Conservation (phyloP, 2,888 invertebrate genomes). For the Athetis lepigone region DNA sequence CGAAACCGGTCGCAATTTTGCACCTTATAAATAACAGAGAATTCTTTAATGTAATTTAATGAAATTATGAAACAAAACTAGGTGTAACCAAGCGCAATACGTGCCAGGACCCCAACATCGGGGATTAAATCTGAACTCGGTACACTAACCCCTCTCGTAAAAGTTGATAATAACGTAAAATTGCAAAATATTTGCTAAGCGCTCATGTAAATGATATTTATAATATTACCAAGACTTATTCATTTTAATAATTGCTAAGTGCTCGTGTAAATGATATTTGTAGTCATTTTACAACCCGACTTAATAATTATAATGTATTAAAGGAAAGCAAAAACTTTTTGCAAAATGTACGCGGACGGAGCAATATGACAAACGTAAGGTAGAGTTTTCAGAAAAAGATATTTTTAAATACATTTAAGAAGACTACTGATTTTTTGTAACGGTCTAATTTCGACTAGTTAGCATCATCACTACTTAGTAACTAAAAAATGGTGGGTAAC, state of each 20-base stretch:
- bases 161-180: constrained; percentile 51
- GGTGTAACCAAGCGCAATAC: constrained; percentile 52
- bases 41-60: constrained; percentile 39
- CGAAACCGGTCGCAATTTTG: neutral
- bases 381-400: too few species aligned
- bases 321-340: too few species aligned
- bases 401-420: too few species aligned
- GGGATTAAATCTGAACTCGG: constrained; percentile 60
- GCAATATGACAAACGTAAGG: too few species aligned
- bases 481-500: too few species aligned
- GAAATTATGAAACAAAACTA: constrained; percentile 40
- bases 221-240: neutral
- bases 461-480: too few species aligned
- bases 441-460: too few species aligned
- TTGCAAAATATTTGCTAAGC: constrained; percentile 41
- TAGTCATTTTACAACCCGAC: too few species aligned
- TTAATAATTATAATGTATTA: too few species aligned
- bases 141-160: constrained; percentile 43
- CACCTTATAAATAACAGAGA: constrained; percentile 26
- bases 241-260: neutral
- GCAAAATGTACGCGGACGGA: too few species aligned
- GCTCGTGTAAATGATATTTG: too few species aligned
- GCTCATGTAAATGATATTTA: constrained; percentile 23
- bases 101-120: constrained; percentile 62
- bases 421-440: too few species aligned